Evolutionary conservation across 2,113 vertebrate genomes (phyloP).

Genomic region (Damaliscus lunatus): DNA sequence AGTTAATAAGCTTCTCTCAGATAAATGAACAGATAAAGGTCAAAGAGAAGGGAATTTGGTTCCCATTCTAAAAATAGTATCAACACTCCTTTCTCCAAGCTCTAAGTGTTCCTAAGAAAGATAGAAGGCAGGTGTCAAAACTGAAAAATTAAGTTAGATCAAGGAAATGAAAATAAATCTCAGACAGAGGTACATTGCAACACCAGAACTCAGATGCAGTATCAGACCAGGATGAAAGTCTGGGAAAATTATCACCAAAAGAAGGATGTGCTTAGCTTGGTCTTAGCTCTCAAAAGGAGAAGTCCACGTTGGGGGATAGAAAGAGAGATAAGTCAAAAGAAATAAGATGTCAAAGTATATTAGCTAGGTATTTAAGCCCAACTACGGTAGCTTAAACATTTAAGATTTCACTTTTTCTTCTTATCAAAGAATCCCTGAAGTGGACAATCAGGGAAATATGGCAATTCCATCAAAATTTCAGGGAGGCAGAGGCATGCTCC

Average conservation of each 20-base stretch:
- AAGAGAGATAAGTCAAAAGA: background rate
- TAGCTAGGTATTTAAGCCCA: background rate
- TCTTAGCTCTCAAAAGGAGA: background rate
- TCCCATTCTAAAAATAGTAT: background rate
- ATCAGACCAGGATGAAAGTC: background rate
- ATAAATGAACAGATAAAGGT: background rate
- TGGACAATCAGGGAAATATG: background rate
- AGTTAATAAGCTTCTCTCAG: background rate
- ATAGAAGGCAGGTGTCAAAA: background rate
- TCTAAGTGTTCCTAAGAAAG: background rate
- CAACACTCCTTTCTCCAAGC: background rate
- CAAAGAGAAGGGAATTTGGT: background rate
- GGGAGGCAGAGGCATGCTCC: background rate
- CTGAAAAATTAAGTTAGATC: background rate
- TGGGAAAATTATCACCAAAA: background rate
- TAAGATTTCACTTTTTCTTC: background rate
- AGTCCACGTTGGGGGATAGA: background rate
- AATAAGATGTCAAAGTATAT: background rate
- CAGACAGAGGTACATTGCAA: background rate
- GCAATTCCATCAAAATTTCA: background rate
- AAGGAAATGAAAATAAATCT: background rate
- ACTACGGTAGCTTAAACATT: background rate
- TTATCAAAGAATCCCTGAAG: background rate
- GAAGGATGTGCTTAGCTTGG: background rate
- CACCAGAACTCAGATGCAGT: background rate